Percentiles rank a stretch among this genome's conserved stretches.
phyloP scores from a whole-genome alignment of 1,140 invertebrate genomes.

The Drosophila parabipectinata region DNA sequence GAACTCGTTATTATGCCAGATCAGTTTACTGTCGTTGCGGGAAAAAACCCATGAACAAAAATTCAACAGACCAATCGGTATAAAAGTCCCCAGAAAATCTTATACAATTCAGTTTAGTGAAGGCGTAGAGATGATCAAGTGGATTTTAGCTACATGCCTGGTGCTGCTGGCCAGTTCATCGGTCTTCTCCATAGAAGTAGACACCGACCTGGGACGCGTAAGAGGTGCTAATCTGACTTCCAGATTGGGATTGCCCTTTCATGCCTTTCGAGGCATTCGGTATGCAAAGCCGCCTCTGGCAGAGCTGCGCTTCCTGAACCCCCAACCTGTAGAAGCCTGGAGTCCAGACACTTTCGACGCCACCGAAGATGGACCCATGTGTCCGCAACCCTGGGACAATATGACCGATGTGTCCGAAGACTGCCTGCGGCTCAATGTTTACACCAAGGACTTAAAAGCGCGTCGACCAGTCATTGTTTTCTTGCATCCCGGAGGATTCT shows the following conservation, averaged over 20 bases:
- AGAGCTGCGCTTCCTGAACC: constrained; percentile 70
- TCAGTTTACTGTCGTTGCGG: constrained; percentile 17
- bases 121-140: constrained; percentile 17
- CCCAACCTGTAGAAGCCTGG: constrained; percentile 85
- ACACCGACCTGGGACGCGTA: constrained; percentile 62
- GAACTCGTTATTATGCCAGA: constrained; percentile 27
- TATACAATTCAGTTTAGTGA: constrained; percentile 17
- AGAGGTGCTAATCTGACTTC: constrained; percentile 58
- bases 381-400: constrained; percentile 82
- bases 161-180: constrained; percentile 21
- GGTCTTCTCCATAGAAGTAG: constrained; percentile 42
- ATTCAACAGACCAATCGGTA: constrained; percentile 16
- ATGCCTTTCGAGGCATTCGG: constrained; percentile 88
- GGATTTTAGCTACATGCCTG: constrained; percentile 13
- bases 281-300: constrained; percentile 86
- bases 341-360: constrained; percentile 85
- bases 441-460: constrained; percentile 86
- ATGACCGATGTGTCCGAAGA: constrained; percentile 86
- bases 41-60: constrained; percentile 37
- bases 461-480: constrained; percentile 86
- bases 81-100: constrained; percentile 19
- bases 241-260: constrained; percentile 84
- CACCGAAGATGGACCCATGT: constrained; percentile 85
- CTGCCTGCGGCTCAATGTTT: constrained; percentile 93
- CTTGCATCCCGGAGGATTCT: constrained; percentile 87